Base-by-base conservation (phyloP, 1,140 invertebrate species). In the Popillia japonica region DNA sequence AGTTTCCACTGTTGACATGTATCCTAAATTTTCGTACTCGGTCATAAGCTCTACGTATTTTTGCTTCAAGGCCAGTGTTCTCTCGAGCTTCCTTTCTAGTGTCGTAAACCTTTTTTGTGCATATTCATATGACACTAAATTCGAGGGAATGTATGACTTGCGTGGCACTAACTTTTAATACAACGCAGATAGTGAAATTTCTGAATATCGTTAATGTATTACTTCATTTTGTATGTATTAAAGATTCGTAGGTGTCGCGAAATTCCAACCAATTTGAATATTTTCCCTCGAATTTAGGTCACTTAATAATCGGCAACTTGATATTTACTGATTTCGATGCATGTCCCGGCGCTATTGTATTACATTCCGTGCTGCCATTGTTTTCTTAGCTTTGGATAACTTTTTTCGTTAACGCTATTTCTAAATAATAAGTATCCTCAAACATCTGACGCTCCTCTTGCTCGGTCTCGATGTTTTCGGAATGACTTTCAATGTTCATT, bases 121-220 rank as follows among this genome's bases (percentile, higher is more conserved):
- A 34, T 34, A 4, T 34, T 34, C 2, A 34, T 34, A 34, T n/a
- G n/a, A n/a, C n/a, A n/a, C n/a, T 27, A 40, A 77, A 48, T 48
- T 79, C 80, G 6, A 85, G 77, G 9, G 80, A 79, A 6, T 77
- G 44, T 23, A 86, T 84, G 9, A 82, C 68, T 44, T 81, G 68
- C 6, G 79, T 8, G 0, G 82, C 80, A 74, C 79, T 79, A 3
- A 78, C 82, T 20, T 78, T 72, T 17, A 85, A 55, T 0, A 78
- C 22, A 80, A 68, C 79, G 77, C 22, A 84, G 55, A 68, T 84
- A 86, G 22, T 83, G 80, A 78, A 85, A 83, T 72, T 84, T 84
- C 10, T 84, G 81, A 74, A 83, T 80, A 0, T 79, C 40, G 9
- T 77, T 72, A 9, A 85, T 61, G 10, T n/a, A n/a, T n/a, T n/a